phyloP scores from a whole-genome alignment of 1,140 invertebrate genomes.

The Batillaria attramentaria region DNA sequence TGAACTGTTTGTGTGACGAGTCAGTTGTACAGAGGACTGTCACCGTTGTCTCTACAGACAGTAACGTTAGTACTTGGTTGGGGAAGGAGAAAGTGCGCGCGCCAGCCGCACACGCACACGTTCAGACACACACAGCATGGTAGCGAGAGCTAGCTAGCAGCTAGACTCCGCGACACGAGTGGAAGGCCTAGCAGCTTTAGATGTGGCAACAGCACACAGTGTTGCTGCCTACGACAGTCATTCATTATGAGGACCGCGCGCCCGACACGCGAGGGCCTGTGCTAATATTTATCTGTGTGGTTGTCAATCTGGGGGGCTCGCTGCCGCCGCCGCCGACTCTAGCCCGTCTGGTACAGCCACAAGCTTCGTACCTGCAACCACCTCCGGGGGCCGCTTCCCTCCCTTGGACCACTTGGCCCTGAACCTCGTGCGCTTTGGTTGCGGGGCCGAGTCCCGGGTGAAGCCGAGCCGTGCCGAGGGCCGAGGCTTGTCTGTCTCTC shows the following conservation, averaged over 20 bases:
- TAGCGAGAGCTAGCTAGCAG: conserved; percentile 17
- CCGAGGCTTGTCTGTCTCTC: background rate
- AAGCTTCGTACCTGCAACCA: too few relatives aligned
- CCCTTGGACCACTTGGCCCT: too few relatives aligned
- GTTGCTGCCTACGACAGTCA: conserved; percentile 20
- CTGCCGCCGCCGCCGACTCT: too few relatives aligned
- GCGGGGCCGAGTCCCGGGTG: too few relatives aligned
- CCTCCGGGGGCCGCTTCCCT: too few relatives aligned
- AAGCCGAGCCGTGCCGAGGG: too few relatives aligned
- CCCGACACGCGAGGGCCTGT: conserved; percentile 10
- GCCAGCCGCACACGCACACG: background rate
- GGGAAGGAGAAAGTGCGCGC: background rate
- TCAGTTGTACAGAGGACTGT: conserved; percentile 18
- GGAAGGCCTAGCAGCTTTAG: conserved; percentile 5
- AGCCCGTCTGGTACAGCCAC: too few relatives aligned
- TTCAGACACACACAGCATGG: background rate
- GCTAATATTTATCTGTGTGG: conserved; percentile 20
- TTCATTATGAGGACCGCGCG: conserved; percentile 22
- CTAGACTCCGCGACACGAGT: background rate
- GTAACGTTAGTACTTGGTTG: too few relatives aligned
- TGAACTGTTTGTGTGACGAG: background rate
- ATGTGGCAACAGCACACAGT: conserved; percentile 20
- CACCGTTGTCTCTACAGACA: conserved; percentile 3
- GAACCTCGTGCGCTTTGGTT: too few relatives aligned
- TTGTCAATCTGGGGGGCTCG: conserved; percentile 16